Percentiles rank a stretch among this genome's conserved stretches.
These are phyloP conservation scores for Sminthurides aquaticus DNA, from an alignment of 2,888 invertebrate genomes.

Conservation along the genomic window DNA sequence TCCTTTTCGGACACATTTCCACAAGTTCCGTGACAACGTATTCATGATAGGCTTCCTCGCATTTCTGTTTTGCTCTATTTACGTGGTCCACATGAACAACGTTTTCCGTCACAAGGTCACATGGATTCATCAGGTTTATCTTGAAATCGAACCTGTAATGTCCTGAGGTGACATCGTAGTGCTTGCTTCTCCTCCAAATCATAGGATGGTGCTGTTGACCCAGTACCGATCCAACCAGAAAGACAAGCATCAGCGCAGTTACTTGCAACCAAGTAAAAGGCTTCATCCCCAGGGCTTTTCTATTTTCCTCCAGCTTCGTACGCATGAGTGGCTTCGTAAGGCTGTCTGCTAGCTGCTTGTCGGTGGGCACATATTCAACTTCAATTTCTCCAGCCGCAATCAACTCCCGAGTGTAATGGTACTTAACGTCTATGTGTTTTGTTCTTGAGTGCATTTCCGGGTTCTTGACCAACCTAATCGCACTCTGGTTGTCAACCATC, in stretches of 20 bases:
- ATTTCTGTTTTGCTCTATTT: background rate
- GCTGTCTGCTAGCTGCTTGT: background rate
- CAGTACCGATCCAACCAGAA: too few species aligned
- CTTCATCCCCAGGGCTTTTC: too few species aligned
- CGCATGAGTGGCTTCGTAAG: conserved; percentile 8
- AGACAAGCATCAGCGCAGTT: too few species aligned
- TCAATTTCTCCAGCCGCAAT: background rate
- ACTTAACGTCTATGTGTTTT: conserved; percentile 41
- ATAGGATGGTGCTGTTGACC: too few species aligned
- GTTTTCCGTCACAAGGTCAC: background rate
- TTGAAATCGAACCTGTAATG: background rate
- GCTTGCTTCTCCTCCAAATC: background rate
- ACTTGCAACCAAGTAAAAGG: too few species aligned
- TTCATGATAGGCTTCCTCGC: background rate
- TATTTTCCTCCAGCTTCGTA: background rate
- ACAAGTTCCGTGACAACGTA: background rate
- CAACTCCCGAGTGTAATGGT: conserved; percentile 25
- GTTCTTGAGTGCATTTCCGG: conserved; percentile 31
- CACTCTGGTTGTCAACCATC: conserved; percentile 21
- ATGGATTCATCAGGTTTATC: background rate
- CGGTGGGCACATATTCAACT: conserved; percentile 3
- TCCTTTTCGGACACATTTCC: conserved; percentile 5
- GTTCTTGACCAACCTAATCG: conserved; percentile 34
- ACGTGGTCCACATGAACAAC: background rate
- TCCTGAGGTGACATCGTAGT: background rate